These are phyloP conservation scores for Mystacornis crossleyi DNA, from an alignment of 2,113 vertebrate species.

Conservation along the genomic window DNA sequence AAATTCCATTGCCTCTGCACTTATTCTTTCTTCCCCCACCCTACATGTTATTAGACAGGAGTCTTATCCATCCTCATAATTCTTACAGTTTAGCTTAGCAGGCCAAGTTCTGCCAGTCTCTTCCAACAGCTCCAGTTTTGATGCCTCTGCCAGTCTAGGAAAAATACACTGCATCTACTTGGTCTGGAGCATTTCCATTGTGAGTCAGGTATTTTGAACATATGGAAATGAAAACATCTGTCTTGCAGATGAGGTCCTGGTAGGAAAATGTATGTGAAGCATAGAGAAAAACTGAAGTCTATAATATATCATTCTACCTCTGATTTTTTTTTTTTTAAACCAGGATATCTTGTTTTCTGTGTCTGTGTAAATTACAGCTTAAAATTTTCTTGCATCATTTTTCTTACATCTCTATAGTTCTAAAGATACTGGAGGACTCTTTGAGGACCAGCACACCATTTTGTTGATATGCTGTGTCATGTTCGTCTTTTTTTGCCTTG, in stretches of 20 bases:
- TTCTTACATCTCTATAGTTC: neutral
- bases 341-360: neutral
- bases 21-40: neutral
- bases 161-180: neutral
- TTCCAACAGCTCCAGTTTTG: neutral
- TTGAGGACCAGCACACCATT: neutral
- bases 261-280: neutral
- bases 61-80: neutral
- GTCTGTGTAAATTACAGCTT: neutral
- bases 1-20: neutral
- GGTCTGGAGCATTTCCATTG: neutral
- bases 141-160: neutral
- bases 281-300: neutral
- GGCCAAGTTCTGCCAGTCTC: neutral
- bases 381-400: neutral
- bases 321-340: neutral
- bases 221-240: neutral
- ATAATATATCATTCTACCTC: neutral
- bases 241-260: neutral
- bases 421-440: neutral
- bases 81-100: neutral
- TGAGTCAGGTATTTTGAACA: neutral
- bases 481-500: neutral
- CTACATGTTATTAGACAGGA: neutral
- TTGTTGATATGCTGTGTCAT: neutral